These are phyloP conservation scores for Peromyscus maniculatus DNA, from an alignment of 2,113 vertebrate genomes.

Conservation along the genomic window DNA sequence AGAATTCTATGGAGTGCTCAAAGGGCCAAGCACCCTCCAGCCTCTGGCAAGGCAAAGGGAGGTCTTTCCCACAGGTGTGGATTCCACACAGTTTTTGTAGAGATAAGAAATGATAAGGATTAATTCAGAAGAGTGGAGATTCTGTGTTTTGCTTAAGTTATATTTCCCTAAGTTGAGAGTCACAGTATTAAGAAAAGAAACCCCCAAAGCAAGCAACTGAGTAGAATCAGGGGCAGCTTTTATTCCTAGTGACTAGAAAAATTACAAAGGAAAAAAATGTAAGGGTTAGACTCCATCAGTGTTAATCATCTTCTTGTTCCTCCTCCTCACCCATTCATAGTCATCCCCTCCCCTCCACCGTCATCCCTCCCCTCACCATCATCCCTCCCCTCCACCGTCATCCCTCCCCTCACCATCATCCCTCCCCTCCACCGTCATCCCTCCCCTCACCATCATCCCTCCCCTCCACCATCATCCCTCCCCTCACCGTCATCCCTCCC, in stretches of 20 bases:
- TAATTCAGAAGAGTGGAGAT: background rate
- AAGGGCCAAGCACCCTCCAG: background rate
- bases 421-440: no score
- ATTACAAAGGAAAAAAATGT: background rate
- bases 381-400: no score
- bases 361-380: no score
- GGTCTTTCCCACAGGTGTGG: background rate
- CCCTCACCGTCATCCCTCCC: background rate
- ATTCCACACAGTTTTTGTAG: background rate
- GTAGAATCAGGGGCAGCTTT: background rate
- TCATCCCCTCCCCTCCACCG: background rate
- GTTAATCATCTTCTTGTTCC: background rate
- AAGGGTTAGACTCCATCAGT: background rate
- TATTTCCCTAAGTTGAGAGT: background rate
- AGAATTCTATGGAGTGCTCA: background rate
- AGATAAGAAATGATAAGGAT: background rate
- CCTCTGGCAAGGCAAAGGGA: background rate
- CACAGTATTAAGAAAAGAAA: background rate
- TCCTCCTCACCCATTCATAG: background rate
- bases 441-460: no score
- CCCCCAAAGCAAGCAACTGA: background rate
- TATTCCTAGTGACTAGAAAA: background rate
- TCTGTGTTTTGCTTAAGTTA: background rate
- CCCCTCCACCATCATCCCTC: no score
- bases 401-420: no score